Percentiles rank a stretch among this genome's conserved stretches.
Conservation (phyloP, 1,140 invertebrate genomes). For the Eulimnadia texana region DNA sequence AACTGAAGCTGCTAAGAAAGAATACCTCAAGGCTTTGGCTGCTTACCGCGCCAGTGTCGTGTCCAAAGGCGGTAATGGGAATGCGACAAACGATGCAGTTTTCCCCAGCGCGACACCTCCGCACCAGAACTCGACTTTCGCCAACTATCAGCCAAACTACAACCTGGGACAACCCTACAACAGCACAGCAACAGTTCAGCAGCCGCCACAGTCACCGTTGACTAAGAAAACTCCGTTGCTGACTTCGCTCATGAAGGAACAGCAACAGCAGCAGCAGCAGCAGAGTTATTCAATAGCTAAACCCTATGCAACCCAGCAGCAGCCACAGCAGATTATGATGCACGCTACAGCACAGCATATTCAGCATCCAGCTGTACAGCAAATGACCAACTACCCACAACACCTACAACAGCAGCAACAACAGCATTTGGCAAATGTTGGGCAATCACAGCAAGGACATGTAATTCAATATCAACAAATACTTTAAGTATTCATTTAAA, state of each 20-base stretch:
- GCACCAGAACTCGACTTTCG: neutral
- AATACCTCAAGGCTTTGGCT: constrained; percentile 86
- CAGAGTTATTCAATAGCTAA: neutral
- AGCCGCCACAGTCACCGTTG: constrained; percentile 21
- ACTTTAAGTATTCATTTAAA: neutral
- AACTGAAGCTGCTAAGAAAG: constrained; percentile 89
- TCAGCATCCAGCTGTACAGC: neutral
- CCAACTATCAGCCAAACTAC: neutral
- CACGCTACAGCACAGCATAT: neutral
- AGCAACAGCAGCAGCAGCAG: constrained; percentile 24
- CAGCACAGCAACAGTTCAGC: neutral
- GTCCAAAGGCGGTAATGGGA: constrained; percentile 43
- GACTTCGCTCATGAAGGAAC: constrained; percentile 25
- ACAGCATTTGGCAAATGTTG: constrained; percentile 23
- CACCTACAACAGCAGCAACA: constrained; percentile 29
- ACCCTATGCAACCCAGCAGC: constrained; percentile 22
- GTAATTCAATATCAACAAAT: neutral
- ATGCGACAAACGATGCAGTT: neutral
- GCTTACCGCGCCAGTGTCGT: constrained; percentile 83
- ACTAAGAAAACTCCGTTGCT: constrained; percentile 26
- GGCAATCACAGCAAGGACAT: neutral
- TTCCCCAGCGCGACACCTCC: neutral
- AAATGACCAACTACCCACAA: neutral
- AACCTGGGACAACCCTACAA: neutral
- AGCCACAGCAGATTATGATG: constrained; percentile 23